Conservation (phyloP, 2,888 invertebrate genomes). For the Pegoplata infirma region DNA sequence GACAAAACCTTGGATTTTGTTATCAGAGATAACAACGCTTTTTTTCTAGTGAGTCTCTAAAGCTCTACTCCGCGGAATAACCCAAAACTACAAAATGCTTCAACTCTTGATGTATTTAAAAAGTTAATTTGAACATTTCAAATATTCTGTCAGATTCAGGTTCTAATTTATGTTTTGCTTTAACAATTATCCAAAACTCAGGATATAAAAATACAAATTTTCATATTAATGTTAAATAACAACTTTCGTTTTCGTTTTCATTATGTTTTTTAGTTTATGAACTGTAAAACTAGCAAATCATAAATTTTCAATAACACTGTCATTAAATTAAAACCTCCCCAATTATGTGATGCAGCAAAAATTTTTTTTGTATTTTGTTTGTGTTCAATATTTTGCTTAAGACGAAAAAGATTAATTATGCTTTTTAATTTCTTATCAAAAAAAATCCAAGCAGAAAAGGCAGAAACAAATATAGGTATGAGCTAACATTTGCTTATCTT, state of each 20-base stretch:
- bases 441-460: slow-evolving; percentile 10
- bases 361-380: neutral
- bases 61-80: no score
- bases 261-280: neutral
- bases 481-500: slow-evolving; percentile 25
- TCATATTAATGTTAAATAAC: neutral
- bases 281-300: slow-evolving; percentile 18
- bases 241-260: slow-evolving; percentile 14
- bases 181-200: no score
- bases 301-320: slow-evolving; percentile 39
- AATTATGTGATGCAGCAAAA: slow-evolving; percentile 23
- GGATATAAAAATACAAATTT: no score
- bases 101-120: no score
- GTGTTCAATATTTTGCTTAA: neutral
- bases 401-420: slow-evolving; percentile 39
- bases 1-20: no score
- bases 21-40: no score
- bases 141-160: no score
- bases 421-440: slow-evolving; percentile 44
- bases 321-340: slow-evolving; percentile 27
- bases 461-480: neutral
- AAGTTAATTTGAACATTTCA: no score
- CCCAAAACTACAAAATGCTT: no score
- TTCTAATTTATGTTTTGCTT: no score
- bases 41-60: no score